Base-by-base conservation (phyloP, 2,113 vertebrate species). In the Bolborhynchus lineola region DNA sequence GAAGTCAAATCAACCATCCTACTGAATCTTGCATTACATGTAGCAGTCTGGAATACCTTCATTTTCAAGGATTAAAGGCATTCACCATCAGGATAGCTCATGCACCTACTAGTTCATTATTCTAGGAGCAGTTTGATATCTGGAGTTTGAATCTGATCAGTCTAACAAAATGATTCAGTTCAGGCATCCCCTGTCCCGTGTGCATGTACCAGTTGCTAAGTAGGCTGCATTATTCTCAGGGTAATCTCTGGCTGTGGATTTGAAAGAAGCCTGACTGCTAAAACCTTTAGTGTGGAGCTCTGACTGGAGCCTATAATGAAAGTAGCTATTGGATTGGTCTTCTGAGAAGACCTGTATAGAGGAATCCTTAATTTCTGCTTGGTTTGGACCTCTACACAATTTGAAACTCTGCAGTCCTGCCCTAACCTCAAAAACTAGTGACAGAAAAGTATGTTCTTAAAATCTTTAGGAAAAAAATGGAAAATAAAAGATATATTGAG, bases 391-490 rank as follows among this genome's bases (percentile, higher is more conserved):
- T 42, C 8, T 23, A 24, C 3, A 31, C n/a, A 13, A 13, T 49
- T n/a, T 29, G 11, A 65, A 82, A 75, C 16, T 37, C 11, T 26
- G 3, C 8, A 52, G 44, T 86, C 33, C 25, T 84, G 20, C 29
- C 9, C 13, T 65, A 69, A 60, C 25, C 13, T 77, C 0, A 0
- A 12, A 16, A 60, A 35, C 31, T 21, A 70, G 25, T n/a, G 68
- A 31, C 28, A 46, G 4, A 26, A 20, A 72, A 50, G 10, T 28
- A 16, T 19, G 11, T 60, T 47, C 35, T 35, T 81, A 35, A 83
- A 93, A 74, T 31, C 29, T 69, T 50, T 11, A 6, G 49, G 57
- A 81, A 84, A 63, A 63, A 84, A 63, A 11, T 31, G 65, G 46
- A 29, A 86, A 89, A 29, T 39, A 50, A 62, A 47, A 53, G 49